phyloP scores from a whole-genome alignment of 2,888 invertebrate species.

The Xestobium rufovillosum region DNA sequence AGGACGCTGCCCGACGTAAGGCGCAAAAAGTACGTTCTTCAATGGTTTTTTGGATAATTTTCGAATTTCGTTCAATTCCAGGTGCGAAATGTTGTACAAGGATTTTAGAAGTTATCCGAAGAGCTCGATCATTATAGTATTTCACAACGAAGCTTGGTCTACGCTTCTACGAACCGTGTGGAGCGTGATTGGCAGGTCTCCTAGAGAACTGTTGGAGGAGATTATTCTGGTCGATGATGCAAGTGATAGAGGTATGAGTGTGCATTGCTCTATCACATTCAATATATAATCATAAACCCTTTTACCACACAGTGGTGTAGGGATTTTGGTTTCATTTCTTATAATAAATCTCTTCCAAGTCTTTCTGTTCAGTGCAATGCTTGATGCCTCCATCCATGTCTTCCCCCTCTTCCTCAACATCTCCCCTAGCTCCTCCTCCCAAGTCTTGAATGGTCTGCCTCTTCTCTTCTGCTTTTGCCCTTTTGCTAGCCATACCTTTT shows the following conservation, averaged over 20 bases:
- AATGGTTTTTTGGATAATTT: slow-evolving; percentile 6
- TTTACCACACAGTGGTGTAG: too few species aligned
- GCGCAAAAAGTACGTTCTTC: slow-evolving; percentile 58
- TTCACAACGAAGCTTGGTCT: slow-evolving; percentile 99
- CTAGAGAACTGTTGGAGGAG: slow-evolving; percentile 65
- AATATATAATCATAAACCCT: neutral
- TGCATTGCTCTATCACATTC: neutral
- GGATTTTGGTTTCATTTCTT: too few species aligned
- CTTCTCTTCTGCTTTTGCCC: too few species aligned
- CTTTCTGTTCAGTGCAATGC: too few species aligned
- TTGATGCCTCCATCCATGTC: too few species aligned
- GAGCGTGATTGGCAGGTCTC: slow-evolving; percentile 87
- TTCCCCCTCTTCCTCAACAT: too few species aligned
- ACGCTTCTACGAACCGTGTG: slow-evolving; percentile 90
- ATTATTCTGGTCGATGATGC: slow-evolving; percentile 86
- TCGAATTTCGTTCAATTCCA: slow-evolving; percentile 38
- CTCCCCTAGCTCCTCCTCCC: too few species aligned
- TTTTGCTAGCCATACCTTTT: too few species aligned
- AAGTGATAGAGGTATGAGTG: slow-evolving; percentile 65
- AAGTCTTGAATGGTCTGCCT: too few species aligned
- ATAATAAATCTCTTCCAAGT: too few species aligned
- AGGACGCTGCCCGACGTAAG: slow-evolving; percentile 77
- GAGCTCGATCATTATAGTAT: slow-evolving; percentile 90
- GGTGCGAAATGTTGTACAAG: slow-evolving; percentile 55
- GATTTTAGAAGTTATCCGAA: slow-evolving; percentile 63